Evolutionary conservation across 2,797 vertebrate species (phyloP).

Genomic region (Cebuella pygmaea): DNA sequence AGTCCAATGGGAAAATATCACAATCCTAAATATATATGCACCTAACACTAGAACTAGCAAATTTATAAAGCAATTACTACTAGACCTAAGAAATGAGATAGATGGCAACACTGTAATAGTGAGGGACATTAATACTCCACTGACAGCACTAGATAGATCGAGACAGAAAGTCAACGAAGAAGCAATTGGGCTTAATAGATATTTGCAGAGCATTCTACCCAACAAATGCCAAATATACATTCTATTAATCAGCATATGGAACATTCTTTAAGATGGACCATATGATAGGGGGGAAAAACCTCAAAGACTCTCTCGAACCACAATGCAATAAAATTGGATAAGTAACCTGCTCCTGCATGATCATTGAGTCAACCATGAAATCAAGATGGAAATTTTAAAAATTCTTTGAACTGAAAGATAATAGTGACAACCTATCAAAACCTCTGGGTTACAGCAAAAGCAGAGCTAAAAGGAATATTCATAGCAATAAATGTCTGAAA

Average conservation of each 20-base stretch:
- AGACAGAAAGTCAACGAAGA: not conserved
- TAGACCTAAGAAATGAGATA: not conserved
- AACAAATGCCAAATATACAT: not conserved
- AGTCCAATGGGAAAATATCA: not conserved
- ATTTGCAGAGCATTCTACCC: not conserved
- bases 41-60: not conserved
- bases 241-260: not conserved
- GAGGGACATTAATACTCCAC: not conserved
- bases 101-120: not conserved
- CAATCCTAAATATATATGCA: not conserved
- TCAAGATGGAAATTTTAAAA: not conserved
- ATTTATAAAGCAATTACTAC: not conserved
- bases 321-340: not conserved
- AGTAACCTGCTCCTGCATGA: not conserved
- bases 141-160: not conserved
- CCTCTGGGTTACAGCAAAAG: not conserved
- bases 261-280: not conserved
- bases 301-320: not conserved
- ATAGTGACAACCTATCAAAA: not conserved
- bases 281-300: rapidly evolving
- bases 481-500: not conserved
- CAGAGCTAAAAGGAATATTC: not conserved
- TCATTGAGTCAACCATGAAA: not conserved
- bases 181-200: not conserved
- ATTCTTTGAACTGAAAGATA: not conserved